A percentile compares a stretch with the other conserved stretches of the same genome.
These are phyloP conservation scores for Brachionus angularis DNA, from an alignment of 1,140 invertebrate genomes.

Conservation along the genomic window DNA sequence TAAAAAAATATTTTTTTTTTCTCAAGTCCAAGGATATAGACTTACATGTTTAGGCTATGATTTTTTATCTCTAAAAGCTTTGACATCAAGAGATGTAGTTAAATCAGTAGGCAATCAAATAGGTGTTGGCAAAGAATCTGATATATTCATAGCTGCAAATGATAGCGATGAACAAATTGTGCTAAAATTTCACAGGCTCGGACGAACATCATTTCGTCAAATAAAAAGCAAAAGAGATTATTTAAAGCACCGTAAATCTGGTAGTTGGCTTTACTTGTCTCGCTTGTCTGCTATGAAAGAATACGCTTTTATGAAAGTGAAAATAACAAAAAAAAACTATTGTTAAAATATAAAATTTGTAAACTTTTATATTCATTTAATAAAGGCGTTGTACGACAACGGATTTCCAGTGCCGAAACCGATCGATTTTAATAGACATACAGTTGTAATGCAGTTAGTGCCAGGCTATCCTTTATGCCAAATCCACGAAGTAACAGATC, in stretches of 20 bases:
- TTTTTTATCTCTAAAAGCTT: constrained; percentile 84
- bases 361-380: constrained; percentile 18
- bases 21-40: constrained; percentile 75
- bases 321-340: background rate
- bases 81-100: constrained; percentile 73
- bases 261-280: constrained; percentile 95
- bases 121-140: constrained; percentile 92
- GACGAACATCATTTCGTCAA: constrained; percentile 91
- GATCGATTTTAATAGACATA: constrained; percentile 89
- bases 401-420: constrained; percentile 91
- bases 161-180: constrained; percentile 67
- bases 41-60: constrained; percentile 94
- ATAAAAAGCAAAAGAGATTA: constrained; percentile 95
- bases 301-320: constrained; percentile 88
- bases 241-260: constrained; percentile 78
- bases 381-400: constrained; percentile 72
- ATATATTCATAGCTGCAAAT: constrained; percentile 81
- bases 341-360: background rate
- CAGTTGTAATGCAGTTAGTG: constrained; percentile 91
- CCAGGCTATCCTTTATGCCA: constrained; percentile 65
- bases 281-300: constrained; percentile 84
- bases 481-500: constrained; percentile 71
- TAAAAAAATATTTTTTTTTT: background rate
- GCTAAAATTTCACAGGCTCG: constrained; percentile 86
- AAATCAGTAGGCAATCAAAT: constrained; percentile 93